phyloP scores from a whole-genome alignment of 2,797 vertebrate genomes.

The Bryconaethiops microstoma region DNA sequence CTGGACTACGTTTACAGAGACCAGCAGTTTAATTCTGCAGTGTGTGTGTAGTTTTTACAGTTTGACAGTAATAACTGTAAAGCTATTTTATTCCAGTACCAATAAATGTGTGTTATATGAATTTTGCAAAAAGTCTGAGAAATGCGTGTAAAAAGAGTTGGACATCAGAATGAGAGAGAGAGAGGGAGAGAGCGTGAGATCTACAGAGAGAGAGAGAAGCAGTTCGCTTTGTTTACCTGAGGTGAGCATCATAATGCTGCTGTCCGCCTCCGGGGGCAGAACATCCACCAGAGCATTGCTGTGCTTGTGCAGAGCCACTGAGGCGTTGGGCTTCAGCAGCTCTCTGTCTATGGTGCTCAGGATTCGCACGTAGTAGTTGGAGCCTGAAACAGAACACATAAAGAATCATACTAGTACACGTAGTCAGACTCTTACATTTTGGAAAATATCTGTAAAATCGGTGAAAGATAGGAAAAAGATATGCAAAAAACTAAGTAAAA shows the following conservation, averaged over 20 bases:
- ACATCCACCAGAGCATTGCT: conserved; percentile 95
- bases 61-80: too few species aligned
- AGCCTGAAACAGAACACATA: conserved; percentile 73
- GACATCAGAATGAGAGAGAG: too few species aligned
- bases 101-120: too few species aligned
- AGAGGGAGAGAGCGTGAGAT: too few species aligned
- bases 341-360: conserved; percentile 95
- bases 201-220: too few species aligned
- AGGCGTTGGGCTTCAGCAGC: conserved; percentile 94
- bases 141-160: too few species aligned
- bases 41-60: too few species aligned
- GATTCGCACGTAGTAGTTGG: conserved; percentile 95
- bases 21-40: too few species aligned
- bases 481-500: too few species aligned
- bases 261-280: conserved; percentile 93
- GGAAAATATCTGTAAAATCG: neutral
- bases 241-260: conserved; percentile 97
- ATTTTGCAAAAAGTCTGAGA: too few species aligned
- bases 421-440: neutral
- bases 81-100: neutral
- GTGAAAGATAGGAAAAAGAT: neutral
- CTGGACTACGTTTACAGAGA: too few species aligned
- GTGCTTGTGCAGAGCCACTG: conserved; percentile 94
- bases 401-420: neutral
- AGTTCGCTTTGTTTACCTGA: conserved; percentile 74